Conservation (phyloP, 2,113 vertebrate species). For the Rhinogobius similis region DNA sequence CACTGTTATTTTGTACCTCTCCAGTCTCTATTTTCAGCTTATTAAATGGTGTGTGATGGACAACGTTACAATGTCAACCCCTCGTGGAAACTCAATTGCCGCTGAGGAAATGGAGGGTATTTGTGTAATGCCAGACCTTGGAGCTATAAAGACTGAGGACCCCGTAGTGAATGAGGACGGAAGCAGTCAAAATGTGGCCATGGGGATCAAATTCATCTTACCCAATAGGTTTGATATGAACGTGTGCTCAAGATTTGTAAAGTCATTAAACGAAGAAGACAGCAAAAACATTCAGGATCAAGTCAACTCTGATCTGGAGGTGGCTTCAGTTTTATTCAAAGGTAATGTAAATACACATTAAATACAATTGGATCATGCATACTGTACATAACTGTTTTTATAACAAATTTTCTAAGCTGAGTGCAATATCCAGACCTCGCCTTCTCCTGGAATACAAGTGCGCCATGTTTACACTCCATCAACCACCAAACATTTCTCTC, state of each 20-base stretch:
- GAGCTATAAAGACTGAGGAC: conserved; percentile 89
- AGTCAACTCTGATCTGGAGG: conserved; percentile 98
- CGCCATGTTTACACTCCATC: conserved; percentile 97
- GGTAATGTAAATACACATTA: conserved; percentile 68
- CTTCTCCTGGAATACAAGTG: conserved; percentile 95
- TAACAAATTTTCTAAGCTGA: conserved; percentile 85
- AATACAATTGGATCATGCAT: neutral
- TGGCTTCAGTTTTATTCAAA: conserved; percentile 98
- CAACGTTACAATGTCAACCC: conserved; percentile 69
- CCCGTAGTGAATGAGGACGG: conserved; percentile 72
- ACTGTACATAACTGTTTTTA: too few relatives aligned
- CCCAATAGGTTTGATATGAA: conserved; percentile 99
- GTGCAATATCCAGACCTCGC: conserved; percentile 96
- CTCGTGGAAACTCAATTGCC: conserved; percentile 74
- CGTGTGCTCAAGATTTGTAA: conserved; percentile 97
- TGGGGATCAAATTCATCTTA: conserved; percentile 98
- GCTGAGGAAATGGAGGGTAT: conserved; percentile 83
- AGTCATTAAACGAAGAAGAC: conserved; percentile 97
- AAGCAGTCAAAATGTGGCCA: conserved; percentile 84
- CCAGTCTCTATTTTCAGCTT: too few relatives aligned
- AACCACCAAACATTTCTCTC: conserved; percentile 98
- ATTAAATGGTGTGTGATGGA: conserved; percentile 35
- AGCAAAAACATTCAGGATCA: conserved; percentile 99
- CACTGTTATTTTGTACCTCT: neutral
- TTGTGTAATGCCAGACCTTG: conserved; percentile 84